Percentiles rank a stretch among this genome's conserved stretches.
Evolutionary conservation across 2,888 invertebrate genomes (phyloP).

Genomic region (Mamestra brassicae): DNA sequence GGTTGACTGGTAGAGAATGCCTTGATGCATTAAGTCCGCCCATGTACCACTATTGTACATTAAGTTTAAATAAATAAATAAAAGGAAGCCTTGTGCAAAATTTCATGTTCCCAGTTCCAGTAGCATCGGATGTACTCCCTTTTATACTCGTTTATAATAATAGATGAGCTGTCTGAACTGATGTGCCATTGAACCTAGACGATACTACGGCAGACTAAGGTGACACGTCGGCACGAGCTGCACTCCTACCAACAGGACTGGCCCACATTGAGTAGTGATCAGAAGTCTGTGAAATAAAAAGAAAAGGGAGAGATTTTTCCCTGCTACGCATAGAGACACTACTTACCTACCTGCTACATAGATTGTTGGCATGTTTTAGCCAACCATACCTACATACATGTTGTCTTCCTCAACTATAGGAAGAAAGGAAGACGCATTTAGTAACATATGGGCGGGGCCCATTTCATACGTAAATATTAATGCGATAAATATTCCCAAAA

Average conservation of each 20-base stretch:
- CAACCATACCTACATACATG: neutral
- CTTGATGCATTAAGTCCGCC: no score
- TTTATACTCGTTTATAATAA: no score
- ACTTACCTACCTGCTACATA: neutral
- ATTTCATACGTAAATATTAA: slow-evolving; percentile 3
- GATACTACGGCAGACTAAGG: neutral
- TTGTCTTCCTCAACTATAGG: neutral
- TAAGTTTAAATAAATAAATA: no score
- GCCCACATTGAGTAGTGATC: neutral
- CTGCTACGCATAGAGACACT: neutral
- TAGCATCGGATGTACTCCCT: no score
- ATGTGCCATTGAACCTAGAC: neutral
- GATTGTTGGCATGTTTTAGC: no score
- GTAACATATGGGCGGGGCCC: neutral
- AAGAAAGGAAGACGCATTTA: neutral
- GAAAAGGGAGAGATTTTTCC: neutral
- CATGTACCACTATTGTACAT: no score
- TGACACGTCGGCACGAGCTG: neutral
- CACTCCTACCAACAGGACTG: neutral
- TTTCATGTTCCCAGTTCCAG: no score
- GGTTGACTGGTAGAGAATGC: no score
- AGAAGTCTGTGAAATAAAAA: neutral
- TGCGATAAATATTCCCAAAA: slow-evolving; percentile 1
- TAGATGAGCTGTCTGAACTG: no score
- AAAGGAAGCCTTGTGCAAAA: no score